A percentile compares a stretch with the other conserved stretches of the same genome.
Evolutionary conservation across 2,113 vertebrate genomes (phyloP).

Genomic region (Tangachromis dhanisi): DNA sequence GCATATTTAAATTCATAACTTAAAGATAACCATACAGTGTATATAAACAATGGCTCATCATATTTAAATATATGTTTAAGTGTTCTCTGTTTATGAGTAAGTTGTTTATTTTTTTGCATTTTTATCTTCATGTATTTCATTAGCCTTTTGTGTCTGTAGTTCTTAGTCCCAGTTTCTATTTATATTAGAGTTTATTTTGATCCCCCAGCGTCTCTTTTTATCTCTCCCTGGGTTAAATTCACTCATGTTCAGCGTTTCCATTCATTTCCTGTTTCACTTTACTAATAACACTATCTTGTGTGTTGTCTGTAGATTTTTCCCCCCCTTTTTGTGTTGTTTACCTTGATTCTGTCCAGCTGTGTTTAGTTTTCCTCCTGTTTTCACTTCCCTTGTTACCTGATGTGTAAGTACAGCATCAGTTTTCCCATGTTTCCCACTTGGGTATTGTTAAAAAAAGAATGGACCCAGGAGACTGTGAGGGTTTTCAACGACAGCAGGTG

Average conservation of each 20-base stretch:
- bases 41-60: neutral
- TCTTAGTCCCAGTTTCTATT: neutral
- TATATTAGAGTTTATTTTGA: neutral
- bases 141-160: neutral
- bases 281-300: neutral
- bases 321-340: neutral
- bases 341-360: neutral
- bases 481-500: neutral
- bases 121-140: neutral
- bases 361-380: neutral
- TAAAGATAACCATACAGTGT: neutral
- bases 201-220: neutral
- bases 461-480: neutral
- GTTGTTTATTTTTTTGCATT: neutral
- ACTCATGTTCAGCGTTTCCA: neutral
- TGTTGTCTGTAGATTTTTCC: neutral
- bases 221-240: neutral
- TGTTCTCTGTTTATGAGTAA: neutral
- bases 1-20: neutral
- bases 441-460: neutral
- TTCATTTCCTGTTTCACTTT: neutral
- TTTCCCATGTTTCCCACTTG: neutral
- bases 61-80: neutral
- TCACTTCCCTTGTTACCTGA: neutral
- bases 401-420: neutral